Evolutionary conservation across 2,113 vertebrate genomes (phyloP).

Genomic region (Zingel zingel): DNA sequence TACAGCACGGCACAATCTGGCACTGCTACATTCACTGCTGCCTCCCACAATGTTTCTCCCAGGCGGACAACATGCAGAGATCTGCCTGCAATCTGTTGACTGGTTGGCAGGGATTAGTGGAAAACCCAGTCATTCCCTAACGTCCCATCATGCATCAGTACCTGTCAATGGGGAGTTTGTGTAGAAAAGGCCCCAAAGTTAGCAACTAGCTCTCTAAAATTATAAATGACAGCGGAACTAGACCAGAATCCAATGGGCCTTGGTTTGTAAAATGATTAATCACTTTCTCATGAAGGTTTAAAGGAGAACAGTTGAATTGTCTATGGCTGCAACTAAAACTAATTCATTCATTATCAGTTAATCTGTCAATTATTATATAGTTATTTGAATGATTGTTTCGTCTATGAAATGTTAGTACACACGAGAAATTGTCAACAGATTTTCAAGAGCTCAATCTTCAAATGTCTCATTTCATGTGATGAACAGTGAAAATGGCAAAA

Average conservation of each 20-base stretch:
- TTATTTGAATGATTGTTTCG: background rate
- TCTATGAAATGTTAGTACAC: background rate
- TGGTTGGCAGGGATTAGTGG: conserved; percentile 45
- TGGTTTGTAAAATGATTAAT: background rate
- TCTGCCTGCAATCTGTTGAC: conserved; percentile 63
- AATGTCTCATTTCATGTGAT: background rate
- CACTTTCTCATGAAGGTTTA: background rate
- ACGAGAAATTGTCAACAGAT: background rate
- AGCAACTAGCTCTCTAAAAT: background rate
- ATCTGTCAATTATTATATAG: background rate
- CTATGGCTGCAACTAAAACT: background rate
- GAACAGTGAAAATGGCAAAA: background rate
- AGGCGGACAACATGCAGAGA: conserved; percentile 12
- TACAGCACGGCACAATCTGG: conserved; percentile 39
- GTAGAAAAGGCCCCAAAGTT: too few relatives aligned
- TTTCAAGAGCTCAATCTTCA: background rate
- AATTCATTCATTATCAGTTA: background rate
- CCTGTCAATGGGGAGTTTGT: conserved; percentile 18
- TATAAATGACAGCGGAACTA: background rate
- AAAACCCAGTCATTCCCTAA: conserved; percentile 37
- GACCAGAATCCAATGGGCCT: background rate
- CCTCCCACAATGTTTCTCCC: conserved; percentile 39
- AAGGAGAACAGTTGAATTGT: background rate
- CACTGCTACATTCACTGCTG: conserved; percentile 35
- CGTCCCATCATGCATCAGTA: conserved; percentile 44